phyloP scores from a whole-genome alignment of 2,113 vertebrate species.

The Cynopterus brachyotis region DNA sequence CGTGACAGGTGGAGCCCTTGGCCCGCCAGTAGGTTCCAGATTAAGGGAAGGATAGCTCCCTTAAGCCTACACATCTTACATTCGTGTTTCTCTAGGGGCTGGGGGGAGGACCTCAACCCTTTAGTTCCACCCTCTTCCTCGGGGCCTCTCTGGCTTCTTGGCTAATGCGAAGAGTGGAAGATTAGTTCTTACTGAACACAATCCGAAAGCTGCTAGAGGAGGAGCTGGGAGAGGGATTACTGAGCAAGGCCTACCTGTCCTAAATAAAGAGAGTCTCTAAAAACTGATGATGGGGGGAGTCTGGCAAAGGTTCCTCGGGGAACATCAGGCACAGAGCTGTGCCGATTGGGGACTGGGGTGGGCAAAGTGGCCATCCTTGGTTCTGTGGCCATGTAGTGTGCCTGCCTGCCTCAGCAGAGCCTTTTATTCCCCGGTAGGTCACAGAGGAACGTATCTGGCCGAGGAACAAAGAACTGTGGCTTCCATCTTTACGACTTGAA shows the following conservation, averaged over 20 bases:
- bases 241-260: neutral
- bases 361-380: neutral
- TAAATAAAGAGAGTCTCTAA: neutral
- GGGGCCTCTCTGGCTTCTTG: neutral
- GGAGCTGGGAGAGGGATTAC: neutral
- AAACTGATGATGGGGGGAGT: neutral
- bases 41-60: neutral
- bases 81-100: neutral
- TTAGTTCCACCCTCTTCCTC: neutral
- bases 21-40: neutral
- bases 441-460: slow-evolving; percentile 21
- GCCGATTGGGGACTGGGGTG: no score
- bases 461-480: slow-evolving; percentile 19
- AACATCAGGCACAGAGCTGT: neutral
- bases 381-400: neutral
- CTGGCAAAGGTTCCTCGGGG: neutral
- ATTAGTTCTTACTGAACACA: neutral
- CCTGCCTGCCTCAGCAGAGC: neutral
- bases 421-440: neutral
- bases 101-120: neutral
- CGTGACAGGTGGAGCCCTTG: neutral
- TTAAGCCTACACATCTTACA: neutral
- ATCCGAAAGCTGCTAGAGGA: neutral
- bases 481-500: slow-evolving; percentile 35
- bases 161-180: neutral